Conservation (phyloP, 2,888 invertebrate genomes). For the Abscondita cerata region DNA sequence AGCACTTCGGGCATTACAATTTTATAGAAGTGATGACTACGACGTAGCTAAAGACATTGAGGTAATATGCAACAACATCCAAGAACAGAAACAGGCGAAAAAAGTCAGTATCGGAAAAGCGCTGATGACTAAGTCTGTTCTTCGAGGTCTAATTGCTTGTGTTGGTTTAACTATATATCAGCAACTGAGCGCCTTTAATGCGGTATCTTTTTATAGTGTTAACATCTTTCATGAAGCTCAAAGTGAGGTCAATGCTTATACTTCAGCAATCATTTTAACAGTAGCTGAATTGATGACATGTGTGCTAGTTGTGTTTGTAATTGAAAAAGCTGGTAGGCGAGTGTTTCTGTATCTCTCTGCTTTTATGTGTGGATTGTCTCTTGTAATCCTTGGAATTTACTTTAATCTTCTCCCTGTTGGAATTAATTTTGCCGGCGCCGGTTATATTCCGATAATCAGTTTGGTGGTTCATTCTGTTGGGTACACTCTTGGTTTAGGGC, state of each 20-base stretch:
- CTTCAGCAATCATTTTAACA: conserved; percentile 78
- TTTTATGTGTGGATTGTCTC: conserved; percentile 7
- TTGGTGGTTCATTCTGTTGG: conserved; percentile 22
- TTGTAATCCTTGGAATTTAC: not conserved
- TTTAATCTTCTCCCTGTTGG: not conserved
- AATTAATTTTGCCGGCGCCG: conserved; percentile 10
- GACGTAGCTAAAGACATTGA: conserved; percentile 68
- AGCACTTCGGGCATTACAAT: conserved; percentile 68
- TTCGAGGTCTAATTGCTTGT: conserved; percentile 73
- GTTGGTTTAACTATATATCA: conserved; percentile 59
- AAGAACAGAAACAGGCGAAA: conserved; percentile 58
- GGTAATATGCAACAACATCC: too few relatives aligned
- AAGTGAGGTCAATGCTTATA: conserved; percentile 65
- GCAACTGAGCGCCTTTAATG: conserved; percentile 74
- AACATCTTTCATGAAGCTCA: conserved; percentile 75
- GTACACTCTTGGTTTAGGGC: conserved; percentile 29
- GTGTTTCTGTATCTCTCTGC: conserved; percentile 48
- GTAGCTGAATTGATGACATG: conserved; percentile 77
- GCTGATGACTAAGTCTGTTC: conserved; percentile 65
- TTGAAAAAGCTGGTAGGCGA: too few relatives aligned
- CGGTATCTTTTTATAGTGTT: conserved; percentile 78
- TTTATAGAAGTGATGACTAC: conserved; percentile 73
- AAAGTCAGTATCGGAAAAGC: conserved; percentile 63
- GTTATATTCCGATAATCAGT: conserved; percentile 17
- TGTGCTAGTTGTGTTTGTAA: conserved; percentile 71